phyloP scores from a whole-genome alignment of 2,888 invertebrate species.

The Bellardia pandia region DNA sequence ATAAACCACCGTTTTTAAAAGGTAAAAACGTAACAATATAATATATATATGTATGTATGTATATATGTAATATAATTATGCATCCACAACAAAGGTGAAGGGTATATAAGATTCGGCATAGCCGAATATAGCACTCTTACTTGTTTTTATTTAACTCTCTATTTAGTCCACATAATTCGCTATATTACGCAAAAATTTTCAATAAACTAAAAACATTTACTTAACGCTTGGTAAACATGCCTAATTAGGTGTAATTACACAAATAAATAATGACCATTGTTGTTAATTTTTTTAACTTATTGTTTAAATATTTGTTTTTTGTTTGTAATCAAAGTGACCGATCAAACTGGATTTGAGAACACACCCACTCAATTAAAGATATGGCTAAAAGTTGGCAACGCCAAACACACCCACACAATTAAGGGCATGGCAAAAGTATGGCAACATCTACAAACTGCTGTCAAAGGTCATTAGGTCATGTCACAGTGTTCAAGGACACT shows the following conservation, averaged over 20 bases:
- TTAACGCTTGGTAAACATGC: conserved; percentile 58
- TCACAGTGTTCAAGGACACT: neutral
- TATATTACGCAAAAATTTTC: conserved; percentile 19
- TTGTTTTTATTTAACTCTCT: neutral
- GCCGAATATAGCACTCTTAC: neutral
- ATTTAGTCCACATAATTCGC: conserved; percentile 5
- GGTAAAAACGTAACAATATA: too few relatives aligned
- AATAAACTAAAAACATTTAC: conserved; percentile 47
- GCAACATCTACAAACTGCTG: neutral
- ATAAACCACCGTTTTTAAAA: too few relatives aligned
- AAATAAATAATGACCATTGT: conserved; percentile 40
- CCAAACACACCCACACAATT: conserved; percentile 24
- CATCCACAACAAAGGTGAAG: too few relatives aligned
- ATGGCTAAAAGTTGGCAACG: neutral
- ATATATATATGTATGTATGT: too few relatives aligned
- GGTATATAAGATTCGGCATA: too few relatives aligned
- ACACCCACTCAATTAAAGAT: conserved; percentile 13
- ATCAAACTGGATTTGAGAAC: conserved; percentile 5
- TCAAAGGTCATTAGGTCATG: neutral
- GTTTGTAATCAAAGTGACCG: neutral
- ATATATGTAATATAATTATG: too few relatives aligned
- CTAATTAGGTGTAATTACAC: conserved; percentile 49
- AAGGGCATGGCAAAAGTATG: neutral
- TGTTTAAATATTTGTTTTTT: neutral
- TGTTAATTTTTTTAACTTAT: conserved; percentile 7